Conservation (phyloP, 2,888 invertebrate species). For the Carcina quercana region DNA sequence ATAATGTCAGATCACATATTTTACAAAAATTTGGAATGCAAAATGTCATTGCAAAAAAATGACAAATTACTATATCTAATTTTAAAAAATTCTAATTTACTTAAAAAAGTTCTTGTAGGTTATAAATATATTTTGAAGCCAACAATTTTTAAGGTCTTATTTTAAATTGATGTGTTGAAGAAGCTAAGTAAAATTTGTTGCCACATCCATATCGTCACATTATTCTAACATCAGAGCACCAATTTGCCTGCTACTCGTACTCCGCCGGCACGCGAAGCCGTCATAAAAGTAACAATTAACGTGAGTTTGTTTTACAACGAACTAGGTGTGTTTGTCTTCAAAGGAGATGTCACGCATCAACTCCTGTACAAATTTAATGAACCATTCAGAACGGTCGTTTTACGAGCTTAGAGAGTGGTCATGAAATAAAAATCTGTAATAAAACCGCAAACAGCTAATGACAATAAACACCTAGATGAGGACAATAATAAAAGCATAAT, state of each 20-base stretch:
- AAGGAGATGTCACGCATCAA: conserved; percentile 51
- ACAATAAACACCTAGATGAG: too few species aligned
- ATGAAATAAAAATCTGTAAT: not conserved
- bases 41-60: too few species aligned
- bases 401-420: conserved; percentile 20
- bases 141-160: too few species aligned
- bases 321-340: conserved; percentile 53
- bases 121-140: too few species aligned
- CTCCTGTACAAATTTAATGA: conserved; percentile 39
- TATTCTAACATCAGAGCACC: conserved; percentile 24
- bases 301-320: conserved; percentile 52
- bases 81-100: too few species aligned
- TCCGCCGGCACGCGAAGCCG: conserved; percentile 56
- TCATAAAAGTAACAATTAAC: conserved; percentile 66
- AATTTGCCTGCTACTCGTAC: conserved; percentile 52
- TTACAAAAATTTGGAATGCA: too few species aligned
- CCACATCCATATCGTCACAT: conserved; percentile 8
- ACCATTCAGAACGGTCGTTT: conserved; percentile 30
- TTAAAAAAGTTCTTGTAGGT: too few species aligned
- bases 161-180: not conserved
- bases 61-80: too few species aligned
- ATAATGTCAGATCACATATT: too few species aligned
- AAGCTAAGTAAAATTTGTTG: not conserved
- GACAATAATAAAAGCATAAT: too few species aligned
- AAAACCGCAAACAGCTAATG: too few species aligned